Evolutionary conservation across 1,140 invertebrate genomes (phyloP).

Genomic region (Manduca sexta): DNA sequence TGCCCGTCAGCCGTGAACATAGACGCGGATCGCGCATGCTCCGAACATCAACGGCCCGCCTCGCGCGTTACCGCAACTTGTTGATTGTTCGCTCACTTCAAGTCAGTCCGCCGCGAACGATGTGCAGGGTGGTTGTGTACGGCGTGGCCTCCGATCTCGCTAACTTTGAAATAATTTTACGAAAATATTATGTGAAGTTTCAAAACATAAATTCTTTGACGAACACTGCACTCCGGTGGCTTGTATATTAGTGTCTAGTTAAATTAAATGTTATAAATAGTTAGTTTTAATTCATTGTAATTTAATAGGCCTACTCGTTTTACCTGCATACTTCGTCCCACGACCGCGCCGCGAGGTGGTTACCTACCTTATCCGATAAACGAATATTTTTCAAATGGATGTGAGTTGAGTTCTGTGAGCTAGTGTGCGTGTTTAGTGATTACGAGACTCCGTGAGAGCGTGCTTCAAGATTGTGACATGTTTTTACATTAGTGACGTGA

Average conservation of each 20-base stretch:
- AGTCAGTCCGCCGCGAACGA: conserved; percentile 62
- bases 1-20: conserved; percentile 51
- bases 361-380: conserved; percentile 67
- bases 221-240: conserved; percentile 36
- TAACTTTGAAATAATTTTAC: conserved; percentile 68
- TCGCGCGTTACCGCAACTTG: conserved; percentile 59
- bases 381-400: conserved; percentile 72
- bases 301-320: conserved; percentile 67
- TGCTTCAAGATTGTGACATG: conserved; percentile 54
- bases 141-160: conserved; percentile 37
- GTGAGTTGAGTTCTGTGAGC: conserved; percentile 65
- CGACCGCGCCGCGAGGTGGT: conserved; percentile 55
- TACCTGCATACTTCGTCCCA: conserved; percentile 69
- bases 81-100: conserved; percentile 71
- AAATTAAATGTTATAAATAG: conserved; percentile 33
- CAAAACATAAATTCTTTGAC: conserved; percentile 35
- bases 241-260: conserved; percentile 37
- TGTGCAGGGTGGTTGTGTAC: conserved; percentile 57
- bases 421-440: conserved; percentile 64
- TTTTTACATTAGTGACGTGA: conserved; percentile 59
- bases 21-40: conserved; percentile 60
- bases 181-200: conserved; percentile 71
- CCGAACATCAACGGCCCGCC: conserved; percentile 45
- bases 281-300: conserved; percentile 66
- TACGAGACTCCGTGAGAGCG: conserved; percentile 55